Percentiles rank a stretch among this genome's conserved stretches.
These are phyloP conservation scores for Pycnomerus fuliginosus DNA, from an alignment of 2,888 invertebrate genomes.

Conservation along the genomic window DNA sequence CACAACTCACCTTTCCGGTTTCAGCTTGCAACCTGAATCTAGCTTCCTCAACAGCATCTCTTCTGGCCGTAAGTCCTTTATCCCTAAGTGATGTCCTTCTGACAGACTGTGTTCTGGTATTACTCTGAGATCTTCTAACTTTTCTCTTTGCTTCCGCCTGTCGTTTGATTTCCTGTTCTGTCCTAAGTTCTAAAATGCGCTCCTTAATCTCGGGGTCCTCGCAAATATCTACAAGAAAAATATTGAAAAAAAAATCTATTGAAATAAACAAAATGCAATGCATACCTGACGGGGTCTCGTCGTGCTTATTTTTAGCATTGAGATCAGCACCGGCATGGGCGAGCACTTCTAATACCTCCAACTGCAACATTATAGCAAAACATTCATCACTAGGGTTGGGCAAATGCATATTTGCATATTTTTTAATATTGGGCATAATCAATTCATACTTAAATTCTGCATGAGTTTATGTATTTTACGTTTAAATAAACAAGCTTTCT, in stretches of 20 bases:
- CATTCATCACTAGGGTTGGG: too few relatives aligned
- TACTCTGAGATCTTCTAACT: slow-evolving; percentile 71
- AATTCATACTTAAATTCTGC: too few relatives aligned
- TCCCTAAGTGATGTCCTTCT: slow-evolving; percentile 90
- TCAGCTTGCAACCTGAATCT: slow-evolving; percentile 63
- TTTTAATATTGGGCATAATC: too few relatives aligned
- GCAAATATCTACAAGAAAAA: slow-evolving; percentile 74
- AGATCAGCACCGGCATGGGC: slow-evolving; percentile 97
- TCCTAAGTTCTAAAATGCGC: slow-evolving; percentile 82
- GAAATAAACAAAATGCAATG: slow-evolving; percentile 6
- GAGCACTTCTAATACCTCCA: slow-evolving; percentile 91
- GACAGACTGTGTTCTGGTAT: slow-evolving; percentile 87
- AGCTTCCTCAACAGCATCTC: slow-evolving; percentile 93
- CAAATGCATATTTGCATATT: too few relatives aligned
- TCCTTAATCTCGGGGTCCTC: slow-evolving; percentile 94
- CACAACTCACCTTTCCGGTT: slow-evolving; percentile 43
- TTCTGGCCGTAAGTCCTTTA: slow-evolving; percentile 89
- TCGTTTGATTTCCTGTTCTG: slow-evolving; percentile 80
- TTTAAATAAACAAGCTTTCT: too few relatives aligned
- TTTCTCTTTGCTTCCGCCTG: slow-evolving; percentile 63
- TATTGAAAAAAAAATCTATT: not conserved
- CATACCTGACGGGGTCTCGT: slow-evolving; percentile 94
- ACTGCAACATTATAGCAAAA: too few relatives aligned
- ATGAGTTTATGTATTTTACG: too few relatives aligned
- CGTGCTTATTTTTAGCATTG: slow-evolving; percentile 93